Conservation (phyloP, 2,113 vertebrate species). For the Merops nubicus region DNA sequence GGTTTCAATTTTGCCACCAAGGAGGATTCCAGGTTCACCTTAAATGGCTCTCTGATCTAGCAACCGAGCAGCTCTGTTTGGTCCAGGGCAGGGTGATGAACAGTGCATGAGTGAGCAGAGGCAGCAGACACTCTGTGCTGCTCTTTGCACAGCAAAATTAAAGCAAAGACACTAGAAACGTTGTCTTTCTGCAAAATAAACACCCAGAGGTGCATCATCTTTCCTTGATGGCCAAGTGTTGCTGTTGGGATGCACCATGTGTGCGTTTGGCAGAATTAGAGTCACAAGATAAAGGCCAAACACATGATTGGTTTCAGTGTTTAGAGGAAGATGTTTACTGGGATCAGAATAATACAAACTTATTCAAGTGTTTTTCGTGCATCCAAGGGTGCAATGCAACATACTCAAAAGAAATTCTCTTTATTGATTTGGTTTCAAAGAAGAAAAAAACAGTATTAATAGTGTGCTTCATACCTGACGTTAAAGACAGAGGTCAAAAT, state of each 20-base stretch:
- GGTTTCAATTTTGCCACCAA: constrained; percentile 45
- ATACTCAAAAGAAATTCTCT: neutral
- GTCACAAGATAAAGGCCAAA: neutral
- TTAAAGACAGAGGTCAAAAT: neutral
- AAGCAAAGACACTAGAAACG: neutral
- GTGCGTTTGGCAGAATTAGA: neutral
- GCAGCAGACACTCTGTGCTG: neutral
- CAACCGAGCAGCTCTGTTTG: neutral
- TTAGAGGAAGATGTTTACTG: neutral
- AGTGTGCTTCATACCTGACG: neutral
- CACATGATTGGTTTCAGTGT: neutral
- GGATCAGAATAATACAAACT: neutral
- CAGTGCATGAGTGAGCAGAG: neutral
- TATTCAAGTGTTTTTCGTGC: neutral
- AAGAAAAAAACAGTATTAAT: neutral
- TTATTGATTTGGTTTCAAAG: neutral
- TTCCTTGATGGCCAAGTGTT: neutral
- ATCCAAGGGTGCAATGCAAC: neutral
- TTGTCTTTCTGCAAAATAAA: neutral
- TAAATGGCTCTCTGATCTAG: constrained; percentile 24
- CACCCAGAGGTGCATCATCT: rapidly evolving
- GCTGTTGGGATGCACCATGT: neutral
- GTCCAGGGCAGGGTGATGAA: neutral
- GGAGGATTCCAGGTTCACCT: constrained; percentile 35
- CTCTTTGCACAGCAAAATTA: constrained; percentile 8